phyloP scores from a whole-genome alignment of 1,140 invertebrate species.

The Linepithema humile region DNA sequence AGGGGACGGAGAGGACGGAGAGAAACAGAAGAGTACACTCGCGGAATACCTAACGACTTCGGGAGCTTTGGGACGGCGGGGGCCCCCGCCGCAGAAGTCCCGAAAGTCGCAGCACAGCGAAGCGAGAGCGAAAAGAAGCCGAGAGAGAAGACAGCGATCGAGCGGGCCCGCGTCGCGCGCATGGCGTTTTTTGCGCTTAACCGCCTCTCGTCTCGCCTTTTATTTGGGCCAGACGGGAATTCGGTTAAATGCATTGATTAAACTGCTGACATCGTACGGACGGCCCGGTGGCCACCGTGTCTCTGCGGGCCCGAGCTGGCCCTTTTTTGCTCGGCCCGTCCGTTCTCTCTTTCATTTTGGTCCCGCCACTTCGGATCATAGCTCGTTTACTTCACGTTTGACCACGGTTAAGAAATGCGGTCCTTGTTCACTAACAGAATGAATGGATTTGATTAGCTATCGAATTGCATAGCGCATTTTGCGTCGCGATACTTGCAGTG shows the following conservation, averaged over 20 bases:
- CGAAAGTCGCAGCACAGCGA: constrained; percentile 29
- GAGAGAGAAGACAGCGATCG: constrained; percentile 37
- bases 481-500: neutral
- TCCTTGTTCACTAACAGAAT: constrained; percentile 18
- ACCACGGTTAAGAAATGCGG: constrained; percentile 33
- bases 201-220: constrained; percentile 77
- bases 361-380: constrained; percentile 37
- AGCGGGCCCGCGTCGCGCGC: constrained; percentile 66
- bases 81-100: constrained; percentile 33
- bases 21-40: constrained; percentile 70
- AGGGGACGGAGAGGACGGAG: neutral
- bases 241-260: constrained; percentile 85
- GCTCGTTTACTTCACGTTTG: constrained; percentile 60
- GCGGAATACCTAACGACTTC: constrained; percentile 80
- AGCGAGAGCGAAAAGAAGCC: constrained; percentile 3
- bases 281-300: constrained; percentile 81
- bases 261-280: constrained; percentile 81
- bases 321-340: constrained; percentile 71
- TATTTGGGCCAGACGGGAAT: constrained; percentile 84
- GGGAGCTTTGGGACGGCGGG: constrained; percentile 42
- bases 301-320: constrained; percentile 73
- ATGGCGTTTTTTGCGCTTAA: constrained; percentile 78
- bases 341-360: constrained; percentile 48
- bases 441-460: neutral
- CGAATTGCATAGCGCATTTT: neutral